Conservation (phyloP, 1,140 invertebrate genomes). For the Atopsyche davidsoni region DNA sequence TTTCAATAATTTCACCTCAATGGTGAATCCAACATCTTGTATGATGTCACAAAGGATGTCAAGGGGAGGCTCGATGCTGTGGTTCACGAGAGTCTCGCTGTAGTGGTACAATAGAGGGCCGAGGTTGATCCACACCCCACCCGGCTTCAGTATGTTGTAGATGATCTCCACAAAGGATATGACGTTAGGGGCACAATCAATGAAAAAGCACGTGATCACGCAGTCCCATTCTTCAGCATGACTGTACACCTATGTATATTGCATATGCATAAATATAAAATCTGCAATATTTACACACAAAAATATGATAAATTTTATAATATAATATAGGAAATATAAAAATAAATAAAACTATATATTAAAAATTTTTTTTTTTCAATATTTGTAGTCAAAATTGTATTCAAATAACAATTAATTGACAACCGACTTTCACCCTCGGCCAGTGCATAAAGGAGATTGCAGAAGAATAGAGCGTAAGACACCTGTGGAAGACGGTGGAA, state of each 20-base stretch:
- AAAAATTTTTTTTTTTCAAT: slow-evolving; percentile 14
- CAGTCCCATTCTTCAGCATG: slow-evolving; percentile 79
- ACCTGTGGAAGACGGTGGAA: neutral
- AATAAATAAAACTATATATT: neutral
- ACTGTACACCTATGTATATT: slow-evolving; percentile 63
- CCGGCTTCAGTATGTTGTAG: slow-evolving; percentile 83
- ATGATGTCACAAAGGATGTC: slow-evolving; percentile 80
- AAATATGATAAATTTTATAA: too few species aligned
- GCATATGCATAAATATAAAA: neutral
- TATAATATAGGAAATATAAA: neutral
- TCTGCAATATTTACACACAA: too few species aligned
- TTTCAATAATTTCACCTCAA: slow-evolving; percentile 57
- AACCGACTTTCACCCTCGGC: too few species aligned
- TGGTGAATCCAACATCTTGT: slow-evolving; percentile 76
- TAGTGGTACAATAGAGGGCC: slow-evolving; percentile 94
- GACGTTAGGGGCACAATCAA: slow-evolving; percentile 96
- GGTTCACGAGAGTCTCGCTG: slow-evolving; percentile 35
- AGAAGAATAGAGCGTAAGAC: too few species aligned
- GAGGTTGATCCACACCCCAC: slow-evolving; percentile 83
- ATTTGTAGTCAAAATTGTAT: slow-evolving; percentile 1
- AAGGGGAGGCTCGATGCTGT: slow-evolving; percentile 92
- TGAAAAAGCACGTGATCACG: slow-evolving; percentile 95
- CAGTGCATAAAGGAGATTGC: too few species aligned
- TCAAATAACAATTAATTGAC: too few species aligned
- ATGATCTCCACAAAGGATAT: slow-evolving; percentile 94